Conservation (phyloP, 2,113 vertebrate species). For the Pelvicachromis taeniatus region DNA sequence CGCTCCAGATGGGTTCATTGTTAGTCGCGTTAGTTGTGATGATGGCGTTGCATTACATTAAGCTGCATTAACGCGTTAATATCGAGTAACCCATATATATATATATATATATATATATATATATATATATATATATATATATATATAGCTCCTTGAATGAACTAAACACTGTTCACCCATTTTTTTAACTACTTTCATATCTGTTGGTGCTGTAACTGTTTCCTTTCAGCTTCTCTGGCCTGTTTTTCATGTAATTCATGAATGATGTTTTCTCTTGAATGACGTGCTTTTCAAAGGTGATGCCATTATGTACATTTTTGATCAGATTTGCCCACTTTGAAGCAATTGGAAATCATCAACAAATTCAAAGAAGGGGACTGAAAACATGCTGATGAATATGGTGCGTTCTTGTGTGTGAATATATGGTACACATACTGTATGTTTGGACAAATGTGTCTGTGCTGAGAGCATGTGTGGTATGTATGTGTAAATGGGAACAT, state of each 20-base stretch:
- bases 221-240: background rate
- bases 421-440: background rate
- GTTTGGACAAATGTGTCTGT: background rate
- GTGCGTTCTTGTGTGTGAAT: slow-evolving; percentile 8
- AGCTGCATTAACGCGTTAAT: no score
- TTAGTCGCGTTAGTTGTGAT: no score
- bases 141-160: background rate
- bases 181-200: no score
- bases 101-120: no score
- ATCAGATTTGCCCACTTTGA: background rate
- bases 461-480: background rate
- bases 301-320: background rate
- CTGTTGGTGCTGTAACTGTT: background rate
- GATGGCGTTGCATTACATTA: no score
- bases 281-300: background rate
- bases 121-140: no score
- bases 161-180: background rate
- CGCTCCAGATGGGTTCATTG: no score
- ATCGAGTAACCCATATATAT: rapidly evolving
- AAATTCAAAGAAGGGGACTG: background rate
- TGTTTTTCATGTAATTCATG: background rate
- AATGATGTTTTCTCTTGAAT: background rate
- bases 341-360: background rate
- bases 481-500: background rate
- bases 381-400: background rate